These are phyloP conservation scores for Azemiops feae DNA, from an alignment of 2,113 vertebrate species.

Conservation along the genomic window DNA sequence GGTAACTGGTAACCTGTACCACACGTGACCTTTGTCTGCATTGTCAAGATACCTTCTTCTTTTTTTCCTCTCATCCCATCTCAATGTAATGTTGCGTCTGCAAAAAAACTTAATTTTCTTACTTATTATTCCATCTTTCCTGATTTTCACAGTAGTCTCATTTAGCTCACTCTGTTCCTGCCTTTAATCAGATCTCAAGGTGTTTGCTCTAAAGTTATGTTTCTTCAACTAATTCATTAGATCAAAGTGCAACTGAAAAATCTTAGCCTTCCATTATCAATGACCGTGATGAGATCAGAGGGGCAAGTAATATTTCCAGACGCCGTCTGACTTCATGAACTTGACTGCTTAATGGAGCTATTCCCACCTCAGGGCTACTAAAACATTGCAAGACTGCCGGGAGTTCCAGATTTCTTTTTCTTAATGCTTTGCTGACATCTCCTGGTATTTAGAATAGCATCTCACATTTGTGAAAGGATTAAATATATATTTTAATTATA, in stretches of 20 bases:
- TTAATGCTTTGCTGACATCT: constrained; percentile 67
- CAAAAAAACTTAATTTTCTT: not conserved
- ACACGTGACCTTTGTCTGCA: not conserved
- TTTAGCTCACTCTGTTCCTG: constrained; percentile 2
- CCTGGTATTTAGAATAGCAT: constrained; percentile 51
- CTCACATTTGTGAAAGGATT: not conserved
- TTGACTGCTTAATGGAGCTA: not conserved
- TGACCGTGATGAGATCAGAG: not conserved
- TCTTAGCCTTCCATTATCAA: not conserved
- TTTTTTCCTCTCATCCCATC: not conserved
- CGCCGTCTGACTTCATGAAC: not conserved
- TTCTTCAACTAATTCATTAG: not conserved
- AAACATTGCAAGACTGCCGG: not conserved
- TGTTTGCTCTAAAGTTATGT: constrained; percentile 21
- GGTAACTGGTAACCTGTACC: not conserved
- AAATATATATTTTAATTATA: not conserved
- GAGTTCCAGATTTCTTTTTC: constrained; percentile 34
- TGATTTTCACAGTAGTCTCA: constrained; percentile 13
- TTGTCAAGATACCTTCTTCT: not conserved
- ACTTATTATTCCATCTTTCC: not conserved
- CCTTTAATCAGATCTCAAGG: not conserved
- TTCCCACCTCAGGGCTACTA: not conserved
- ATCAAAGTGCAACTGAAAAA: not conserved
- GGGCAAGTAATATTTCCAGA: not conserved
- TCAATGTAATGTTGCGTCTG: too few relatives aligned